Evolutionary conservation across 1,140 invertebrate genomes (phyloP).

Genomic region (Cherax destructor): DNA sequence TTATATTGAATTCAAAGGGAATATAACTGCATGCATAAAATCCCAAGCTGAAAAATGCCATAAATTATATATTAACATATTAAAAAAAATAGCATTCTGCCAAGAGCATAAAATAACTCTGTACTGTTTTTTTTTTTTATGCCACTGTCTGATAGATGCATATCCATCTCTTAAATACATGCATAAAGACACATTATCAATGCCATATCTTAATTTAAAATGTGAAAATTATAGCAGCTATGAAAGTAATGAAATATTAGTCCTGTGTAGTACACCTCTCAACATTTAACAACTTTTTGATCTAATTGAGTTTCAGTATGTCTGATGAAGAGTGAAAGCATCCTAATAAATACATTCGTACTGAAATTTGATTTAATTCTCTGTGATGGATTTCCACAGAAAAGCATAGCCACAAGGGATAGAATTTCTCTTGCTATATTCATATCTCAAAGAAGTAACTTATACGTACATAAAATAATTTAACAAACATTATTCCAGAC

Average conservation of each 20-base stretch:
- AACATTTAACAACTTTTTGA: neutral
- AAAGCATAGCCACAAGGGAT: neutral
- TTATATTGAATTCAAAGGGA: neutral
- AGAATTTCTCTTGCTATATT: neutral
- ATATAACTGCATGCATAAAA: neutral
- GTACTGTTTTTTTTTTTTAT: no score
- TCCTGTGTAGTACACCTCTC: neutral
- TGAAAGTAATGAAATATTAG: slow-evolving; percentile 13
- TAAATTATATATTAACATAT: no score
- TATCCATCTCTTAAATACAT: no score
- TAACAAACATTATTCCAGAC: no score
- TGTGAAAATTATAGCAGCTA: no score
- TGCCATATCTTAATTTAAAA: no score
- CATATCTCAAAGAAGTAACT: neutral
- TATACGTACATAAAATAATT: neutral
- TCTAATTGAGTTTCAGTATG: neutral
- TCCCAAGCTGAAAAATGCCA: no score
- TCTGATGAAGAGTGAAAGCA: slow-evolving; percentile 23
- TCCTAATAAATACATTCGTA: neutral
- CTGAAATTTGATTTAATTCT: slow-evolving; percentile 13
- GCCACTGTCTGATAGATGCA: no score
- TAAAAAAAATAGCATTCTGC: no score
- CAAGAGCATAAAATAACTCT: no score
- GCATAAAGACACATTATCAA: no score
- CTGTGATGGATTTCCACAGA: neutral